phyloP scores from a whole-genome alignment of 2,113 vertebrate species.

The Forbesichthys papilliferus region DNA sequence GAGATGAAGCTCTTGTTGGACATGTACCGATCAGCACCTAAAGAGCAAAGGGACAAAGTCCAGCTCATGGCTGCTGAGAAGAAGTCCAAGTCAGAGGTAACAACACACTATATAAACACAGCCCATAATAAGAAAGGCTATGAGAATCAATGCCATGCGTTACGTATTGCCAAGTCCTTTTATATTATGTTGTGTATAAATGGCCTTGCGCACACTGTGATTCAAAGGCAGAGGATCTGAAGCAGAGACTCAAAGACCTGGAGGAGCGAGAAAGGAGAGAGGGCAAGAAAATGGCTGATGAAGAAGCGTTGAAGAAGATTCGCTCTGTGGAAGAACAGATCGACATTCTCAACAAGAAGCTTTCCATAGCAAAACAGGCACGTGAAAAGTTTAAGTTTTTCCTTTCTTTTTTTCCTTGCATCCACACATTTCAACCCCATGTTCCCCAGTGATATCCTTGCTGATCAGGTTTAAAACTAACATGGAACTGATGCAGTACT shows the following conservation, averaged over 20 bases:
- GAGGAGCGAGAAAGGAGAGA: conserved; percentile 95
- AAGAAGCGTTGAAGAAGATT: conserved; percentile 92
- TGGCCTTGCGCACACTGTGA: neutral
- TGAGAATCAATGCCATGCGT: too few relatives aligned
- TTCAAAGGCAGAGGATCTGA: conserved; percentile 88
- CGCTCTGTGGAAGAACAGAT: conserved; percentile 95
- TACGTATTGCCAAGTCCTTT: too few relatives aligned
- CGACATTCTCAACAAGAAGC: conserved; percentile 93
- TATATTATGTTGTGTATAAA: too few relatives aligned
- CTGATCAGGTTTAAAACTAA: too few relatives aligned
- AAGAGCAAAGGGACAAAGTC: conserved; percentile 97
- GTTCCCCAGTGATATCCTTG: too few relatives aligned
- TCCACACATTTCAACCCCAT: neutral
- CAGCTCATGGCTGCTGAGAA: conserved; percentile 98
- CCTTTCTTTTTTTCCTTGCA: too few relatives aligned
- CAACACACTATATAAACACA: neutral
- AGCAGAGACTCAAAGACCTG: conserved; percentile 88
- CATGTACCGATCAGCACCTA: conserved; percentile 97
- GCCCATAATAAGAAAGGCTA: neutral
- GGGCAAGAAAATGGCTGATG: conserved; percentile 96
- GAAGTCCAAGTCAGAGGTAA: conserved; percentile 94
- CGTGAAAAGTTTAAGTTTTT: neutral
- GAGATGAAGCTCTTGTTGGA: conserved; percentile 96
- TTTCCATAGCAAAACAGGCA: conserved; percentile 96
- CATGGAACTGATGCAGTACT: too few relatives aligned